Base-by-base conservation (phyloP, 2,113 vertebrate genomes). In the Euleptes europaea region DNA sequence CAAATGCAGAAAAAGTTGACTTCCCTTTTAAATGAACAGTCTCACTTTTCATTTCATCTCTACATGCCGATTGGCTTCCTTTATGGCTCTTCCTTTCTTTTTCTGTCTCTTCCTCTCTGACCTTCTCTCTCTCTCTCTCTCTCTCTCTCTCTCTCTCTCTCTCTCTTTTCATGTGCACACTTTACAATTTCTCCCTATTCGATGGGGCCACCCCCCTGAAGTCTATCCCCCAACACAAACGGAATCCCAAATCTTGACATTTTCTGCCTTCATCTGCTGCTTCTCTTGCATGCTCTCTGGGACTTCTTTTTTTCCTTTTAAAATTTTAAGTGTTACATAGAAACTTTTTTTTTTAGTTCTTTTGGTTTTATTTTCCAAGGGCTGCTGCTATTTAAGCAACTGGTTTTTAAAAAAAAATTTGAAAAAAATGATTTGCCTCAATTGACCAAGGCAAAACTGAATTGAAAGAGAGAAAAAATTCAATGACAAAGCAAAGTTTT, bases 1-100 rank as follows among this genome's bases (percentile, higher is more conserved):
- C 23, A 57, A 47, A 51, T 21, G 67, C 38, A 28, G 31, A 38
- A 69, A 19, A 93, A 92, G 95, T 96, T 96, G 91, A 95, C 97
- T 98, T 98, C 97, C 97, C 97, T 98, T 98, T 98, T 96, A 97
- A 97, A 98, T 96, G 86, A 92, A 86, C 80, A 0, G 5, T 88
- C 92, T 94, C 93, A 91, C 81, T 94, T 94, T 92, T 83, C 65
- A 91, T 94, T 90, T 89, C 93, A 93, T 87, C 83, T 87, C 88
- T 93, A 88, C 93, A 92, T 96, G 88, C 91, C 93, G 92, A 93
- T 91, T 93, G 88, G 92, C 95, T 94, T 94, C 89, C 87, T 89
- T 83, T 87, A 86, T 84, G 73, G 76, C 82, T 90, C 77, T 47
- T 70, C 83, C 88, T 94, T 88, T 86, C 82, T 74, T 84, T 33